A percentile compares a stretch with the other conserved stretches of the same genome.
These are phyloP conservation scores for Thyatira batis DNA, from an alignment of 2,888 invertebrate genomes.

Conservation along the genomic window DNA sequence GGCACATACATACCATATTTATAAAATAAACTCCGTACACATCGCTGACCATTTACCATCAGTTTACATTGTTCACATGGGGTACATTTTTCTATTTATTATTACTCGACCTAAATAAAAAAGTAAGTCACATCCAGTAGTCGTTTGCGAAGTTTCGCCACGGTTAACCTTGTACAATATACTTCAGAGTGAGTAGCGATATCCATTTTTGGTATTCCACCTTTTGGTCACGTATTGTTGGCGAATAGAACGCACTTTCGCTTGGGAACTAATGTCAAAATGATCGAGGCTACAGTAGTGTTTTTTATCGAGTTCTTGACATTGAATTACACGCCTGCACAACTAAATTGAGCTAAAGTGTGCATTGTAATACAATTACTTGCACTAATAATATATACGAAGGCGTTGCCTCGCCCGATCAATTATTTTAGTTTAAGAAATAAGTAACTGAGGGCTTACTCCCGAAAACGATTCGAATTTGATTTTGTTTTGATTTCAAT, in stretches of 20 bases:
- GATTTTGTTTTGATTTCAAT: too few species aligned
- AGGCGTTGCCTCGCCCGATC: not conserved
- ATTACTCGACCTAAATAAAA: not conserved
- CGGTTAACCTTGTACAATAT: slow-evolving; percentile 58
- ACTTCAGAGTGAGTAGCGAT: slow-evolving; percentile 28
- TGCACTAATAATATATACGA: not conserved
- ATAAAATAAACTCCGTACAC: too few species aligned
- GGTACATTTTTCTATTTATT: too few species aligned
- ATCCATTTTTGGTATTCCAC: slow-evolving; percentile 44
- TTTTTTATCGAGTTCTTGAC: slow-evolving; percentile 39
- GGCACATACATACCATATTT: too few species aligned
- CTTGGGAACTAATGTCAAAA: slow-evolving; percentile 46
- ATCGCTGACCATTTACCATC: too few species aligned
- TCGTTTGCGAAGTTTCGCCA: slow-evolving; percentile 41
- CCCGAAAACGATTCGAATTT: too few species aligned
- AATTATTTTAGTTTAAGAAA: not conserved
- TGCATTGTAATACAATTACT: not conserved
- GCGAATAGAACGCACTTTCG: slow-evolving; percentile 54
- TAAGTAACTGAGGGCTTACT: too few species aligned
- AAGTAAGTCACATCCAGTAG: slow-evolving; percentile 37
- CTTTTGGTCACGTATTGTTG: slow-evolving; percentile 57
- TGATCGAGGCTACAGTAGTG: slow-evolving; percentile 40
- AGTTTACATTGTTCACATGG: too few species aligned
- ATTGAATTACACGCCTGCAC: slow-evolving; percentile 37
- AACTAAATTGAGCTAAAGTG: not conserved